Conservation (phyloP, 2,888 invertebrate species). For the Thera obeliscata region DNA sequence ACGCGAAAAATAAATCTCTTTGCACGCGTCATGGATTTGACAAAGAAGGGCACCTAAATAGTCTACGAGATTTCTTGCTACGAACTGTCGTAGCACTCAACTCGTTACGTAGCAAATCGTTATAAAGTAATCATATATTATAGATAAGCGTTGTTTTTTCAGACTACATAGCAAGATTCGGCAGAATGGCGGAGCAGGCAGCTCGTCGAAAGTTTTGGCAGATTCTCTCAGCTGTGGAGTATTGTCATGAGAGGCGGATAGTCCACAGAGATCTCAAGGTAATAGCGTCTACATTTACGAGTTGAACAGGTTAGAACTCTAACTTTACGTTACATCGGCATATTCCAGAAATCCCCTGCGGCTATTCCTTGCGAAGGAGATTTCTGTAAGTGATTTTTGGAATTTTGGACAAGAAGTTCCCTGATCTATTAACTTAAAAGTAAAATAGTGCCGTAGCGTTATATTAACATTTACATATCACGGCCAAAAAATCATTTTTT, state of each 20-base stretch:
- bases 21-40: constrained; percentile 15
- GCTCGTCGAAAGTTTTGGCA: constrained; percentile 98
- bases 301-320: not conserved
- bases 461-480: no score
- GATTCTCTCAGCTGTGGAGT: constrained; percentile 97
- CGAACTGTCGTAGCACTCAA: not conserved
- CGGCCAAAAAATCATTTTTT: no score
- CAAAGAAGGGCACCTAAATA: not conserved
- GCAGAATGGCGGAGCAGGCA: constrained; percentile 96
- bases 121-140: not conserved
- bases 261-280: constrained; percentile 98
- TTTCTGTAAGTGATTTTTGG: no score
- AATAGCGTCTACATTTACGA: constrained; percentile 20
- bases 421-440: no score
- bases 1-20: constrained; percentile 14
- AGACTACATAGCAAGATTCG: constrained; percentile 97
- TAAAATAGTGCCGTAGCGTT: no score
- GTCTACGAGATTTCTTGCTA: not conserved
- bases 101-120: not conserved
- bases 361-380: no score
- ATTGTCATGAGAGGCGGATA: constrained; percentile 96
- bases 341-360: no score
- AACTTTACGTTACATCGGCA: no score
- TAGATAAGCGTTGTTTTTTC: constrained; percentile 46
- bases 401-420: no score